Percentiles rank a stretch among this genome's conserved stretches.
Conservation (phyloP, 2,113 vertebrate genomes). For the Barnardius zonarius region DNA sequence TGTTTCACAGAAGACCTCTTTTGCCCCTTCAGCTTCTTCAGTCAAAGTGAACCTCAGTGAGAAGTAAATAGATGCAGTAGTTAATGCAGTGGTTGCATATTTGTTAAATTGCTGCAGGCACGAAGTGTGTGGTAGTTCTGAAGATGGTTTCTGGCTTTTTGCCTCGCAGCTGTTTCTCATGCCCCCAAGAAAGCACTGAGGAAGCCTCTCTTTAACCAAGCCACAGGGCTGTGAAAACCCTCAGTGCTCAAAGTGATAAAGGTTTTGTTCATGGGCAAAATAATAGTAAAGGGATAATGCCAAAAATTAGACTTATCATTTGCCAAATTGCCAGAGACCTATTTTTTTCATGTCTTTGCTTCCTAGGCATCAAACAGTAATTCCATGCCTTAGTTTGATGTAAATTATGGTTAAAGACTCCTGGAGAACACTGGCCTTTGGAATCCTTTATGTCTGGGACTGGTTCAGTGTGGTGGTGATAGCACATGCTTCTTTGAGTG, state of each 20-base stretch:
- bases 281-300: background rate
- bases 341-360: background rate
- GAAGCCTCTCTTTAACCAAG: background rate
- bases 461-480: background rate
- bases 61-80: conserved; percentile 74
- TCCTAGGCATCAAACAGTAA: background rate
- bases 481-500: background rate
- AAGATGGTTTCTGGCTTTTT: background rate
- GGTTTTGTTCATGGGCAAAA: background rate
- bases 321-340: background rate
- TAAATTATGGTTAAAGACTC: background rate
- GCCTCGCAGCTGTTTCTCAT: background rate
- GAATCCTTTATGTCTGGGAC: background rate
- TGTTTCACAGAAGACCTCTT: conserved; percentile 44
- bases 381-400: background rate
- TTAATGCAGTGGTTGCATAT: background rate
- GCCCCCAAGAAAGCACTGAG: background rate
- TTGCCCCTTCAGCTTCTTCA: conserved; percentile 63
- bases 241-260: background rate
- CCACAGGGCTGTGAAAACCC: background rate
- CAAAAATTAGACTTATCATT: background rate
- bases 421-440: background rate
- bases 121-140: background rate
- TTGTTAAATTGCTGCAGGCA: background rate
- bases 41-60: conserved; percentile 89